Conservation (phyloP, 2,888 invertebrate genomes). For the Drosophila colorata region DNA sequence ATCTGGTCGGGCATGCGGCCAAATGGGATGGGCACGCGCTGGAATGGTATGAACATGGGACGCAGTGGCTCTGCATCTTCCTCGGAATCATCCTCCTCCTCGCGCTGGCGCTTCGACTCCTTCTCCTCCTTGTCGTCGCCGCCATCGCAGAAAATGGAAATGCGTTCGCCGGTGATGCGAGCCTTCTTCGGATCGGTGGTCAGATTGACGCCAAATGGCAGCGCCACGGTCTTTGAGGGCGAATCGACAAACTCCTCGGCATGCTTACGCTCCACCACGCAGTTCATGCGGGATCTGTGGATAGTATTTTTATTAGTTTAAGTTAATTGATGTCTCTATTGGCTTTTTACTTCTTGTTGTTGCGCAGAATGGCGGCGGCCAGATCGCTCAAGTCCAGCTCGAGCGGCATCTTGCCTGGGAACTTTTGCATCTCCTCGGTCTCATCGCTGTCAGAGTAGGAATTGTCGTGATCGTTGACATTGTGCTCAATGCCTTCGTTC, state of each 20-base stretch:
- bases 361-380: conserved; percentile 90
- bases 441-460: conserved; percentile 86
- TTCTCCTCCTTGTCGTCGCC: conserved; percentile 86
- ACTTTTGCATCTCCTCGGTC: conserved; percentile 87
- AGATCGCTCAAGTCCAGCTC: conserved; percentile 94
- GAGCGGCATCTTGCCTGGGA: conserved; percentile 90
- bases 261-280: conserved; percentile 94
- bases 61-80: conserved; percentile 84
- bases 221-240: conserved; percentile 88
- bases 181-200: conserved; percentile 90
- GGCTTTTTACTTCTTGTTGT: conserved; percentile 88
- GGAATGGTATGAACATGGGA: conserved; percentile 85
- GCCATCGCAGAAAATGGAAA: conserved; percentile 95
- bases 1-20: conserved; percentile 86
- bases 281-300: conserved; percentile 93
- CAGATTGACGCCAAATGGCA: conserved; percentile 89
- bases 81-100: conserved; percentile 81
- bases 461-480: conserved; percentile 84
- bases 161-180: conserved; percentile 92
- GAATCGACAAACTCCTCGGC: conserved; percentile 93
- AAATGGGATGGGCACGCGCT: conserved; percentile 86
- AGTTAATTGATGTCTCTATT: accelerated
- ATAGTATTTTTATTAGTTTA: not conserved
- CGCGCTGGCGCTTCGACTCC: conserved; percentile 74
- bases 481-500: conserved; percentile 63